Evolutionary conservation across 2,113 vertebrate genomes (phyloP).

Genomic region (Lamprologus ornatipinnis): DNA sequence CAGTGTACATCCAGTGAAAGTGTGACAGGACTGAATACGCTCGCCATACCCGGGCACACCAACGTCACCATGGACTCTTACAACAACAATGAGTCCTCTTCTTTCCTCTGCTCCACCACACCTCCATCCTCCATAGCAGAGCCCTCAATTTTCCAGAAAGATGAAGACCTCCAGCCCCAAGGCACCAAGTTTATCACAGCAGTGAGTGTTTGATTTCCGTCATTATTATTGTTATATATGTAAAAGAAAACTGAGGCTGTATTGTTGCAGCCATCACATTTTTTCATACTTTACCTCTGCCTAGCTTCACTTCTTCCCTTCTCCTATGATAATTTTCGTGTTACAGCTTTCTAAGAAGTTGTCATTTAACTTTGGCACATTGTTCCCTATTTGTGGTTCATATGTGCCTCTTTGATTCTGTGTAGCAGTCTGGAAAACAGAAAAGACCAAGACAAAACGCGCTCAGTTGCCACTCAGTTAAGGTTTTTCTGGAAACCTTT

Average conservation of each 20-base stretch:
- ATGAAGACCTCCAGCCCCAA: constrained; percentile 48
- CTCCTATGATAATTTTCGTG: background rate
- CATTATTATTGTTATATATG: background rate
- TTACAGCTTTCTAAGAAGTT: background rate
- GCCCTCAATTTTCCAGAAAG: constrained; percentile 59
- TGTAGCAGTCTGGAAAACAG: background rate
- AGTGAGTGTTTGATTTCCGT: constrained; percentile 51
- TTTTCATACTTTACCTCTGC: background rate
- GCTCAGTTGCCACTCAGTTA: background rate
- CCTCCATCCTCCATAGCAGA: constrained; percentile 41
- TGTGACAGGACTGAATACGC: constrained; percentile 46
- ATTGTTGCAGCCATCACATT: background rate
- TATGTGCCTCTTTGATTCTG: background rate
- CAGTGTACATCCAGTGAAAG: constrained; percentile 71
- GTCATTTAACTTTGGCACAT: background rate
- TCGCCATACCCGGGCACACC: constrained; percentile 26
- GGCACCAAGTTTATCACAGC: constrained; percentile 67
- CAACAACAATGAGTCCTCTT: constrained; percentile 30
- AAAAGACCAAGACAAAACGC: background rate
- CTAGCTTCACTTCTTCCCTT: background rate
- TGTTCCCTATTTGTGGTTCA: background rate
- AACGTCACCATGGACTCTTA: constrained; percentile 50
- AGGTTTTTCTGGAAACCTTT: background rate
- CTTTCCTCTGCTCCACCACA: constrained; percentile 52
- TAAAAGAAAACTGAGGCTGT: background rate